Percentiles rank a stretch among this genome's conserved stretches.
Evolutionary conservation across 2,113 vertebrate species (phyloP).

Genomic region (human): GRCh38 chr2:104597501-104598000

Average conservation of each 20-base stretch:
- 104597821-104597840: neutral
- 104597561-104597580: neutral
- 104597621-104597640: neutral
- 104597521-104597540: neutral
- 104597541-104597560: neutral
- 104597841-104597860: fast-evolving
- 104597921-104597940: too few relatives aligned
- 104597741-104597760: neutral
- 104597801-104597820: neutral
- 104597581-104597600: neutral
- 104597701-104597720: neutral
- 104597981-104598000: neutral
- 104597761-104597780: neutral
- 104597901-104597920: neutral
- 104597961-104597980: too few relatives aligned
- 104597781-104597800: neutral
- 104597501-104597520: neutral
- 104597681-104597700: neutral
- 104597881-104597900: too few relatives aligned
- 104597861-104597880: fast-evolving
- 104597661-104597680: neutral
- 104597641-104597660: neutral
- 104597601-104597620: neutral
- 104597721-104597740: neutral
- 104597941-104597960: neutral